These are phyloP conservation scores for Neomonachus schauinslandi DNA, from an alignment of 2,113 vertebrate species.

Conservation along the genomic window DNA sequence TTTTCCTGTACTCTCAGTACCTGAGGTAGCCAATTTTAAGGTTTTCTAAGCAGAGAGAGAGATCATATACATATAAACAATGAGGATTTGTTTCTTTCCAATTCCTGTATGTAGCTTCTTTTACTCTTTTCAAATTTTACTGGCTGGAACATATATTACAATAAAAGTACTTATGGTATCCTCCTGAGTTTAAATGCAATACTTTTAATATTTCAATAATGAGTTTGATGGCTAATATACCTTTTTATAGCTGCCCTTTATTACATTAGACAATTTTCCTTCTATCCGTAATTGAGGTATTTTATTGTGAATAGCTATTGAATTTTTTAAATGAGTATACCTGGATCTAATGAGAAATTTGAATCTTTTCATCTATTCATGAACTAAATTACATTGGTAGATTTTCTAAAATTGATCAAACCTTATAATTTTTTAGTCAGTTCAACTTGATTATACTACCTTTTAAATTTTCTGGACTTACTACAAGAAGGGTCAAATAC, in stretches of 20 bases:
- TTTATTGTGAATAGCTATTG: constrained; percentile 3
- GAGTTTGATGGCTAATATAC: neutral
- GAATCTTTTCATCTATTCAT: neutral
- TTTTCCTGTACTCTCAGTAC: neutral
- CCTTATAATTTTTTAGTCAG: neutral
- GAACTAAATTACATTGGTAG: neutral
- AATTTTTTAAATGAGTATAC: constrained; percentile 28
- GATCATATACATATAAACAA: neutral
- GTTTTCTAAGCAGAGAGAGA: neutral
- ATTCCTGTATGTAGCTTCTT: neutral
- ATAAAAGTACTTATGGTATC: neutral
- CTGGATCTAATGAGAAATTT: neutral
- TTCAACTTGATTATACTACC: neutral
- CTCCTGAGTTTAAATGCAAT: neutral
- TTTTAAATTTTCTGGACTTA: neutral
- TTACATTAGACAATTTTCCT: neutral
- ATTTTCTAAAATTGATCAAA: constrained; percentile 24
- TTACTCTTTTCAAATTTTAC: neutral
- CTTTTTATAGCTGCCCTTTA: neutral
- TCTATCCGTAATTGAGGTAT: neutral
- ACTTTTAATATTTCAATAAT: neutral
- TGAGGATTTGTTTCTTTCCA: constrained; percentile 6
- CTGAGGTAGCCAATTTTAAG: neutral
- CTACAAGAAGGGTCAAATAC: neutral
- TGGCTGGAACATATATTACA: neutral